These are phyloP conservation scores for Lordiphosa fenestrarum DNA, from an alignment of 2,888 invertebrate genomes.

Conservation along the genomic window DNA sequence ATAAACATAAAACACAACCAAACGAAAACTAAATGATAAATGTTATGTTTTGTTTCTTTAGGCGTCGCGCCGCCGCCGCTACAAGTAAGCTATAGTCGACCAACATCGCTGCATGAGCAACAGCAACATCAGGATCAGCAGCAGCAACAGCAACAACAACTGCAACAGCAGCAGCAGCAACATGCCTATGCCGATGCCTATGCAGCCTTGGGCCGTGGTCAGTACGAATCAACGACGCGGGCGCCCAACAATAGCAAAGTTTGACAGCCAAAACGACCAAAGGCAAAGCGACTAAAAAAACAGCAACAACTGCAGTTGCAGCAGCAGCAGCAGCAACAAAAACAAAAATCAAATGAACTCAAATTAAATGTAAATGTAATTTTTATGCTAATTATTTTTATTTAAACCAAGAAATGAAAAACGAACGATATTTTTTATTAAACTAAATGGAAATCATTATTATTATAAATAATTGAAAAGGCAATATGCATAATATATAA, in stretches of 20 bases:
- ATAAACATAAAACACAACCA: not conserved
- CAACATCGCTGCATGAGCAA: constrained; percentile 78
- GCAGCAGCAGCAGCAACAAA: constrained; percentile 28
- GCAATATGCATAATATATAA: constrained; percentile 35
- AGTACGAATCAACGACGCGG: constrained; percentile 77
- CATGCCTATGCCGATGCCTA: constrained; percentile 79
- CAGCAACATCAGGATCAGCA: constrained; percentile 51
- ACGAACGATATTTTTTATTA: constrained; percentile 67
- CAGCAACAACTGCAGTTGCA: constrained; percentile 44
- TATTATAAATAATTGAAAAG: constrained; percentile 60
- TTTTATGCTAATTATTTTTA: constrained; percentile 78
- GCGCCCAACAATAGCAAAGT: constrained; percentile 68
- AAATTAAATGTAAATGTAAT: constrained; percentile 80
- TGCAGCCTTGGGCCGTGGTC: constrained; percentile 78
- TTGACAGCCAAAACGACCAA: constrained; percentile 74
- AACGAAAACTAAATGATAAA: not conserved
- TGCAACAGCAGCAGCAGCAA: constrained; percentile 33
- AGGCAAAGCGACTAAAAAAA: constrained; percentile 61
- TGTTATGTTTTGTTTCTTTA: constrained; percentile 26
- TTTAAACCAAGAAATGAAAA: constrained; percentile 60
- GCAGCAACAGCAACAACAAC: constrained; percentile 29
- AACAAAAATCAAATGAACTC: constrained; percentile 79
- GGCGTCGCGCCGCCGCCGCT: constrained; percentile 80
- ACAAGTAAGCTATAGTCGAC: constrained; percentile 81
- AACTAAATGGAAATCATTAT: constrained; percentile 63